phyloP scores from a whole-genome alignment of 92 coral and sea anemone genomes.

The Palythoa grandis region DNA sequence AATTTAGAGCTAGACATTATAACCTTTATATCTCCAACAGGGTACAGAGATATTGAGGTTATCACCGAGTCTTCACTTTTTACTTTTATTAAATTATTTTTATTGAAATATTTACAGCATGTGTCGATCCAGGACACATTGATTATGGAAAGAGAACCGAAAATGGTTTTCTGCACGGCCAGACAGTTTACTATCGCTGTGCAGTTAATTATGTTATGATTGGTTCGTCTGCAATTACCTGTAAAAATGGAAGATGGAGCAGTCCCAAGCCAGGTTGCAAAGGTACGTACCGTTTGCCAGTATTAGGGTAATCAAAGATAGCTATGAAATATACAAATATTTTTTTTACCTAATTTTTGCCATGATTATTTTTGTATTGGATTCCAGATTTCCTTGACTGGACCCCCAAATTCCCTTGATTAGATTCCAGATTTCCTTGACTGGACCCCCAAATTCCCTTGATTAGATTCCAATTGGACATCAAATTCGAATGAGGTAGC shows the following conservation, averaged over 20 bases:
- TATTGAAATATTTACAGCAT: neutral
- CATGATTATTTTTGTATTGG: neutral
- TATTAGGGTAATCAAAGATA: too few species aligned
- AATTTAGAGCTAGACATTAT: too few species aligned
- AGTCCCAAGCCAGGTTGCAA: conserved; percentile 27
- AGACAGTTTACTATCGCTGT: conserved; percentile 7
- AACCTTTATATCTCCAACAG: too few species aligned
- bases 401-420: too few species aligned
- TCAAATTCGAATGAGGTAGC: too few species aligned
- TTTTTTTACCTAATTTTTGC: neutral
- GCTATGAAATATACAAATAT: too few species aligned
- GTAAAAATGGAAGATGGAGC: conserved; percentile 40
- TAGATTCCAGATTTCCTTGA: too few species aligned
- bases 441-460: too few species aligned
- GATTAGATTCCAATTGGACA: too few species aligned
- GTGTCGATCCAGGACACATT: neutral
- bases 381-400: neutral
- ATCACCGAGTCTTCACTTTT: too few species aligned
- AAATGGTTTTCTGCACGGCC: conserved; percentile 6
- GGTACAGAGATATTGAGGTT: too few species aligned
- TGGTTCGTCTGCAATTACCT: conserved; percentile 1
- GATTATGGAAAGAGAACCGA: neutral
- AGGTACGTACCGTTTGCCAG: conserved; percentile 5
- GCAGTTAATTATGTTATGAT: neutral
- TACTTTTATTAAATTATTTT: neutral